These are phyloP conservation scores for Ovis canadensis DNA, from an alignment of 2,113 vertebrate species.

Conservation along the genomic window DNA sequence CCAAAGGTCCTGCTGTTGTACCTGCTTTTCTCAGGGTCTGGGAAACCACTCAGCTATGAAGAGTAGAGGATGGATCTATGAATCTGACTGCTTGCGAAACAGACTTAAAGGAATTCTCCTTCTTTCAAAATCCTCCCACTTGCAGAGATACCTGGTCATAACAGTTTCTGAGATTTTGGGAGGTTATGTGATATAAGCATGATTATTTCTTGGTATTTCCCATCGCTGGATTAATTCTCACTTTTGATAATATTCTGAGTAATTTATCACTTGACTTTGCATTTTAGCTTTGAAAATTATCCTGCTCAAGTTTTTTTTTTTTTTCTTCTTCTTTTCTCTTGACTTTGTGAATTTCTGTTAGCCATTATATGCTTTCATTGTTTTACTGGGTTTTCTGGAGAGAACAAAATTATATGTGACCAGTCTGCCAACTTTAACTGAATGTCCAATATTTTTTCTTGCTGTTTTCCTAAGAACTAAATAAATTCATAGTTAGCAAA, in stretches of 20 bases:
- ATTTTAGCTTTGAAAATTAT: not conserved
- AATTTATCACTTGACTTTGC: not conserved
- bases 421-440: not conserved
- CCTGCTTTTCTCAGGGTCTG: not conserved
- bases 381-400: not conserved
- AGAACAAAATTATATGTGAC: not conserved
- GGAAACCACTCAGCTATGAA: not conserved
- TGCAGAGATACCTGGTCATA: not conserved
- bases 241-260: not conserved
- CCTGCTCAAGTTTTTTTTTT: not conserved
- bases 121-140: not conserved
- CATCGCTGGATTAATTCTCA: not conserved
- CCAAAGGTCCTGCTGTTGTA: not conserved
- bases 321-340: not conserved
- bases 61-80: not conserved
- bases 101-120: not conserved
- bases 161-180: not conserved
- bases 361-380: not conserved
- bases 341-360: not conserved
- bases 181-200: not conserved
- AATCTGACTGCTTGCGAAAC: not conserved
- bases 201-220: not conserved
- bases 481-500: not conserved
- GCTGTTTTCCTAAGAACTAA: not conserved
- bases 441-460: not conserved